Evolutionary conservation across 2,888 invertebrate genomes (phyloP), one percentile per base, ranked within the genome.

Genomic region (Andrena bicolor): DNA sequence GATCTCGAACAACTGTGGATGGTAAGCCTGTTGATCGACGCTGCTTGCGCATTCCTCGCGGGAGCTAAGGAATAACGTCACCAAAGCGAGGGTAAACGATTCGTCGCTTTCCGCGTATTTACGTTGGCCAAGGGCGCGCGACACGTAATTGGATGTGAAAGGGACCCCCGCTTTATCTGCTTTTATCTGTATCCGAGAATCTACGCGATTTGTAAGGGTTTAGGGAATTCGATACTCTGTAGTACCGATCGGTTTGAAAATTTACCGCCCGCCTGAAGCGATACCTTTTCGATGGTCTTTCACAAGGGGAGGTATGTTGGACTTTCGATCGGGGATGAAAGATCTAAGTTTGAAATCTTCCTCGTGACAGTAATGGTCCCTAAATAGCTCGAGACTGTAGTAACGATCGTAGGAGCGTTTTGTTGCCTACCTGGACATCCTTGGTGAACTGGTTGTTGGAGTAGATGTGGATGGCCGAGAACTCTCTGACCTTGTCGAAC

Each of bases 401-500:
- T 20, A 51, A 51, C 30, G 41, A 35, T 48, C 48, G 48, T 41
- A 41, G 32, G 16, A 10, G 20, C 41, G 0, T 30, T 56, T 77
- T 8, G 30, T 60, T n/a, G 83, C 94, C 93, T 86, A 97, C 97
- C 95, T 96, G 96, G 4, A 98, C 97, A 90, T 97, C 97, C 90
- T 96, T 96, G 91, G 96, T 96, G 94, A 97, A 97, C 93, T 97
- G 96, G 94, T 98, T 98, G 94, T 97, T 98, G 94, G 96, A 96
- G 94, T 96, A 97, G 75, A 98, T 95, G 91, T 97, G 96, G 41
- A 98, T 96, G 2, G 96, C 96, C 70, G 96, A 96, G 94, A 98
- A 98, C 94, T 98, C 98, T 49, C 98, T 95, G 85, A 98, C 96
- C 91, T 95, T 95, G 92, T 98, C 98, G 94, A 98, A 98, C 93